A percentile compares a stretch with the other conserved stretches of the same genome.
phyloP scores from a whole-genome alignment of 1,140 invertebrate genomes.

The Aphidius ervi region DNA sequence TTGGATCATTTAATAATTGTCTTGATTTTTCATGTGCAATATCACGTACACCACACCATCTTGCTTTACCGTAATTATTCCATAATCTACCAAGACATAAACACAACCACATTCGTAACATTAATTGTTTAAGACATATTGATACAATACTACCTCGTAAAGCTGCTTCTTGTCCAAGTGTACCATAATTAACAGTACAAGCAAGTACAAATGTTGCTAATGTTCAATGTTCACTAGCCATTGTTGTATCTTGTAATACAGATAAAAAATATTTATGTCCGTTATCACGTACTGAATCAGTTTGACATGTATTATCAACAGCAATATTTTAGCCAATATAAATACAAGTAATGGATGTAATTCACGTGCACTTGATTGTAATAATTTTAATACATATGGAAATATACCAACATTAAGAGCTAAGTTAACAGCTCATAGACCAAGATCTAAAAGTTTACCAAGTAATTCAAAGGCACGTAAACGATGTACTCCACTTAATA shows the following conservation, averaged over 20 bases:
- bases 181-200: slow-evolving; percentile 87
- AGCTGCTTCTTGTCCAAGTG: slow-evolving; percentile 81
- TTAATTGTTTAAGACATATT: slow-evolving; percentile 80
- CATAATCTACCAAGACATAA: slow-evolving; percentile 91
- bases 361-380: slow-evolving; percentile 91
- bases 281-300: slow-evolving; percentile 91
- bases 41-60: slow-evolving; percentile 95
- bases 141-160: slow-evolving; percentile 83
- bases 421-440: slow-evolving; percentile 94
- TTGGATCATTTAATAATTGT: slow-evolving; percentile 70
- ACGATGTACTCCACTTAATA: slow-evolving; percentile 95
- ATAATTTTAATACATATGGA: slow-evolving; percentile 94
- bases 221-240: slow-evolving; percentile 83
- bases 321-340: slow-evolving; percentile 99
- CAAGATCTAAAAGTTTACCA: slow-evolving; percentile 92
- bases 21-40: slow-evolving; percentile 92
- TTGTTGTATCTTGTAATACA: slow-evolving; percentile 78
- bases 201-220: slow-evolving; percentile 89
- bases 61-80: slow-evolving; percentile 87
- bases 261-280: slow-evolving; percentile 93
- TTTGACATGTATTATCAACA: slow-evolving; percentile 91
- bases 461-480: slow-evolving; percentile 90
- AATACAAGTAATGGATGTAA: slow-evolving; percentile 90
- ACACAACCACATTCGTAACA: slow-evolving; percentile 86
- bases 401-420: slow-evolving; percentile 97